A percentile compares a stretch with the other conserved stretches of the same genome.
Conservation (phyloP, 2,888 invertebrate genomes). For the Torymus tubicola region DNA sequence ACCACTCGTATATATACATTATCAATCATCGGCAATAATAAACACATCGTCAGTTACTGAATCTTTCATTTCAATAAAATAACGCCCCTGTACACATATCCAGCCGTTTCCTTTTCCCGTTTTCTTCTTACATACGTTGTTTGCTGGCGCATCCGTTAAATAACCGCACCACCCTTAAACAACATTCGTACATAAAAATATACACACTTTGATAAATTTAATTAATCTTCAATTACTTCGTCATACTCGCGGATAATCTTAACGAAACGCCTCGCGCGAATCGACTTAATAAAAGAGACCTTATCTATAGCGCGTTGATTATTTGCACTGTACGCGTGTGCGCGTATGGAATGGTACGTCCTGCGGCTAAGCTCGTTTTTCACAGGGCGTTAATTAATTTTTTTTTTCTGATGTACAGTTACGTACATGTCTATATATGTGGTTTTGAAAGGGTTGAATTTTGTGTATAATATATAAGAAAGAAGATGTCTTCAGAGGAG, state of each 20-base stretch:
- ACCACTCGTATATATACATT: neutral
- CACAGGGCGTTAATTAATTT: slow-evolving; percentile 37
- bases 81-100: neutral
- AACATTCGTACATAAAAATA: neutral
- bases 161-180: slow-evolving; percentile 5
- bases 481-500: too few species aligned
- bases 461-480: too few species aligned
- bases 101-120: neutral
- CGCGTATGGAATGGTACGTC: slow-evolving; percentile 35
- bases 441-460: too few species aligned
- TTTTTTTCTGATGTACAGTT: slow-evolving; percentile 2
- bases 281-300: slow-evolving; percentile 38
- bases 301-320: slow-evolving; percentile 30
- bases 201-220: slow-evolving; percentile 28
- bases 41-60: slow-evolving; percentile 10
- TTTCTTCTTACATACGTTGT: neutral
- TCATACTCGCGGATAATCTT: slow-evolving; percentile 37
- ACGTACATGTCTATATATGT: too few species aligned
- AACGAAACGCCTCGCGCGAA: slow-evolving; percentile 31
- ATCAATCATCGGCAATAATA: slow-evolving; percentile 8
- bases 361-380: slow-evolving; percentile 42
- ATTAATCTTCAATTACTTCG: slow-evolving; percentile 43
- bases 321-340: neutral
- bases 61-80: slow-evolving; percentile 25
- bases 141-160: neutral